Conservation (phyloP, 2,113 vertebrate genomes). For the Bos indicus region DNA sequence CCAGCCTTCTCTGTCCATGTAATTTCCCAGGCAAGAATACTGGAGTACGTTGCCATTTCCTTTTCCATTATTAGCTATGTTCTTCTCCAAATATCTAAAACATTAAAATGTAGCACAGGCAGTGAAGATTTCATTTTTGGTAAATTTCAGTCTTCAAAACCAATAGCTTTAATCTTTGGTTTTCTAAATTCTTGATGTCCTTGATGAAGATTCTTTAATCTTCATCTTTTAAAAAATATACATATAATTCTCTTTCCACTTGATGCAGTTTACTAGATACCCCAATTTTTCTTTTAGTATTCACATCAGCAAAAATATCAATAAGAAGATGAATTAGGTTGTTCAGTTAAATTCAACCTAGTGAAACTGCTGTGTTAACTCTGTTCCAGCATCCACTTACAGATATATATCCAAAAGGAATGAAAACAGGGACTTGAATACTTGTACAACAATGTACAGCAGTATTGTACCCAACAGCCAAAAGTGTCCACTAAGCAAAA, state of each 20-base stretch:
- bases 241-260: slow-evolving; percentile 89
- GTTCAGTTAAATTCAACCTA: slow-evolving; percentile 80
- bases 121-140: slow-evolving; percentile 1
- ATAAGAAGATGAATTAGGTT: slow-evolving; percentile 83
- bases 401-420: neutral
- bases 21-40: neutral
- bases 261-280: slow-evolving; percentile 81
- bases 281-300: slow-evolving; percentile 85
- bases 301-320: slow-evolving; percentile 86
- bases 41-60: neutral
- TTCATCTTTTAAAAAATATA: slow-evolving; percentile 89
- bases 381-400: slow-evolving; percentile 61
- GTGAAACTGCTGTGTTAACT: slow-evolving; percentile 82
- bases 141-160: slow-evolving; percentile 58
- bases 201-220: neutral
- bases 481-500: slow-evolving; percentile 82
- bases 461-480: neutral
- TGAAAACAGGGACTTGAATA: neutral
- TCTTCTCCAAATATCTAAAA: neutral
- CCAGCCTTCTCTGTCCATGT: neutral
- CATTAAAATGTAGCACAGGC: neutral
- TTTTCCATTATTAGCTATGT: neutral
- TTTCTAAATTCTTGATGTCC: slow-evolving; percentile 82
- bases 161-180: slow-evolving; percentile 66
- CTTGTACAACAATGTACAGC: neutral